Evolutionary conservation across 2,113 vertebrate species (phyloP), one percentile per base, ranked within the genome.

Genomic region (Ptyas mucosa): DNA sequence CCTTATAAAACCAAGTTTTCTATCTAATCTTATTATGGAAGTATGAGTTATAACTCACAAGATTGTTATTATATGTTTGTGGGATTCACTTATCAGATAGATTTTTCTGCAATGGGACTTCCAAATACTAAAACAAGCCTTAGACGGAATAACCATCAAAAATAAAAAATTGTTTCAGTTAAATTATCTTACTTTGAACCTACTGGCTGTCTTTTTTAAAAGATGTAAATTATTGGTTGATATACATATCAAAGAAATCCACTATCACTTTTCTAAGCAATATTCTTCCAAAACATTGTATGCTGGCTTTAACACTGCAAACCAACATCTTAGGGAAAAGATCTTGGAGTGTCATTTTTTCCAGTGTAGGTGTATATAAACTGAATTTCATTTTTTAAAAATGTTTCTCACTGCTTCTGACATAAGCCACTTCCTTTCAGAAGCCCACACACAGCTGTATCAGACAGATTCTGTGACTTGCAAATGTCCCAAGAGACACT

Each of bases 291-390:
- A 96, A 93, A 43, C 85, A 95, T 93, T 88, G 20, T 39, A 93
- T 92, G 75, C 86, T 51, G 92, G 57, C 89, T 93, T 93, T 94
- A 94, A 94, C 15, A 89, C 51, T 92, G 94, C 81, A 95, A 95
- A 95, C 24, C 97, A 96, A 95, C 93, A 91, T 96, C 94, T 96
- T 94, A 94, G 95, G 95, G 97, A 96, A 91, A 96, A 94, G 88
- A 69, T 92, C 97, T 86, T 86, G 55, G 97, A 98, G 97, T 97
- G 98, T 98, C 98, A 98, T 95, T 98, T 98, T 99, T 99, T 99
- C 98, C 98, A 98, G 98, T 98, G 99, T 99, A 98, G 98, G 98
- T 98, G 99, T 98, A 96, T 85, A 95, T 98, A 96, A 96, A 97
- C 95, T 97, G 97, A 95, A 97, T 96, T 97, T 97, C 95, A 97